A percentile compares a stretch with the other conserved stretches of the same genome.
Evolutionary conservation across 2,113 vertebrate genomes (phyloP).

Genomic region (Nycticryphes semicollaris): DNA sequence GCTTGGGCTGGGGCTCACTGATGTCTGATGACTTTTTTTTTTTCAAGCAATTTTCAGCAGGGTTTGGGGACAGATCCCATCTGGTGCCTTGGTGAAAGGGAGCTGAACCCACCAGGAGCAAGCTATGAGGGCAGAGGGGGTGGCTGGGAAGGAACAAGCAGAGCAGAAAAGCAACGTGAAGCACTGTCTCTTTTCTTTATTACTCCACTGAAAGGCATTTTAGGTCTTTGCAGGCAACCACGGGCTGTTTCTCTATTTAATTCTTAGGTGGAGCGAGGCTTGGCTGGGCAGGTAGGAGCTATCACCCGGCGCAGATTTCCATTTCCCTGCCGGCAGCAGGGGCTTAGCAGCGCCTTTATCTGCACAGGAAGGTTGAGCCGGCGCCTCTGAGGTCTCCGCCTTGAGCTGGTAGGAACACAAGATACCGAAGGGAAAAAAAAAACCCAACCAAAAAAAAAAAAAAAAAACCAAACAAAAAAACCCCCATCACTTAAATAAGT

Average conservation of each 20-base stretch:
- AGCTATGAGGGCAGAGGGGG: neutral
- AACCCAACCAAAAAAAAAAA: too few species aligned
- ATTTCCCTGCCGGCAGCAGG: neutral
- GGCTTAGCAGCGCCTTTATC: neutral
- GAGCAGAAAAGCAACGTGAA: neutral
- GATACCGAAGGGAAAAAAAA: neutral
- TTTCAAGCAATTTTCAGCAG: neutral
- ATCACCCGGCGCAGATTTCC: neutral
- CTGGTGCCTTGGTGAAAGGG: neutral
- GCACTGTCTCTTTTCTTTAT: neutral
- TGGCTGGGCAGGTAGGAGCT: neutral
- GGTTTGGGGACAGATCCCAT: neutral
- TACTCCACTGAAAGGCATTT: neutral
- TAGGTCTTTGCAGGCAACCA: neutral
- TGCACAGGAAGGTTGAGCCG: conserved; percentile 25
- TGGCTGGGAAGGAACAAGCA: neutral
- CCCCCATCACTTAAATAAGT: neutral
- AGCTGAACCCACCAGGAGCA: neutral
- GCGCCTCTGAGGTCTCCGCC: neutral
- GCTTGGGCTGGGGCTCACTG: neutral
- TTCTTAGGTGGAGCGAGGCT: neutral
- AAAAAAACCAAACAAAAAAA: too few species aligned
- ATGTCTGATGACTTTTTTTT: neutral
- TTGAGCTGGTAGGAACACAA: neutral
- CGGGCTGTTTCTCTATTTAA: neutral